Percentiles rank a stretch among this genome's conserved stretches.
phyloP scores from a whole-genome alignment of 53 echinoderm and acorn worm species.

The Henricia sp. region DNA sequence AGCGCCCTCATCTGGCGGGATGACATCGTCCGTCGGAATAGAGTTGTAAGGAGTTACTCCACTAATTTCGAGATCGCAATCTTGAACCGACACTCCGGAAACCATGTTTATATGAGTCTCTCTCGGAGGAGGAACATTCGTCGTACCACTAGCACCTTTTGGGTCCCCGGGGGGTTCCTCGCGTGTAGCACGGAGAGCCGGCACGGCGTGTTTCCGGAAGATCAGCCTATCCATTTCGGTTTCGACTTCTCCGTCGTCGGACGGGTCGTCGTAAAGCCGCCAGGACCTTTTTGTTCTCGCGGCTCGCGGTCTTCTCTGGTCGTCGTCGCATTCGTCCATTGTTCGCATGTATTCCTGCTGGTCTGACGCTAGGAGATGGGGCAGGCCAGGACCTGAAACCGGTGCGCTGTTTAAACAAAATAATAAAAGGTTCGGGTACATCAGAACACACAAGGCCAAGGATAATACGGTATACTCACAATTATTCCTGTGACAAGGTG shows the following conservation, averaged over 20 bases:
- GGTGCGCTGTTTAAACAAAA: slow-evolving; percentile 14
- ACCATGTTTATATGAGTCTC: slow-evolving; percentile 26
- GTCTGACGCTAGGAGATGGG: slow-evolving; percentile 41
- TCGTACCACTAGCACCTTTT: not conserved
- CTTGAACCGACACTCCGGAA: not conserved
- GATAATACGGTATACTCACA: too few species aligned
- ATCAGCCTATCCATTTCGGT: slow-evolving; percentile 38
- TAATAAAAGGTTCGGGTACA: too few species aligned
- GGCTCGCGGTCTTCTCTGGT: not conserved
- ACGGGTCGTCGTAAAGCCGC: slow-evolving; percentile 21
- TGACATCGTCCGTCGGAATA: too few species aligned
- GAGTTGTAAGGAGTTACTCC: too few species aligned
- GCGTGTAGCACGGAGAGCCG: not conserved
- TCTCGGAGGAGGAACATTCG: not conserved
- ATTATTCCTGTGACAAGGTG: too few species aligned
- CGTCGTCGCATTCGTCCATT: slow-evolving; percentile 58
- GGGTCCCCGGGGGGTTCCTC: not conserved
- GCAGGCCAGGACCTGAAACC: slow-evolving; percentile 1
- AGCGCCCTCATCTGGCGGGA: not conserved
- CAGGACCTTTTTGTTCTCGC: not conserved
- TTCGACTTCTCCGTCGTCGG: slow-evolving; percentile 21
- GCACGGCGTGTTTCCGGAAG: not conserved
- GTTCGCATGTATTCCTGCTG: slow-evolving; percentile 59
- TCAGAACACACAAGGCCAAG: too few species aligned
- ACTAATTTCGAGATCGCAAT: not conserved